Evolutionary conservation across 2,113 vertebrate species (phyloP).

Genomic region (Dicaeum eximium): DNA sequence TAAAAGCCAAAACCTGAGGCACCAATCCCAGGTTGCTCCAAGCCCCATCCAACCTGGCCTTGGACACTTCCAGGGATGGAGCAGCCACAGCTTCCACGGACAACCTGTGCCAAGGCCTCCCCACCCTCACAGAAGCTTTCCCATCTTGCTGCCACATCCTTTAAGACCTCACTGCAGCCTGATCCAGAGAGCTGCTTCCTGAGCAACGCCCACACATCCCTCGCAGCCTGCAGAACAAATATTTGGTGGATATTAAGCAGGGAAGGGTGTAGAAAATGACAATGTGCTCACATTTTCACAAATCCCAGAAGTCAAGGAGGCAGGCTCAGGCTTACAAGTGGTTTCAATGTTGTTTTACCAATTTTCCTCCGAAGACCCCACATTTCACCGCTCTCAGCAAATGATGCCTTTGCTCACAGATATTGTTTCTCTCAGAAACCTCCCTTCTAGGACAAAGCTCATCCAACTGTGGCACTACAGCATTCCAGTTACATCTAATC

Average conservation of each 20-base stretch:
- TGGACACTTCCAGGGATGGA: not conserved
- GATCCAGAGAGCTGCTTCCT: not conserved
- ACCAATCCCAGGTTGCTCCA: not conserved
- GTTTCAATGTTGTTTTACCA: not conserved
- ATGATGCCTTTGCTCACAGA: not conserved
- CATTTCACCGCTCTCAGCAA: not conserved
- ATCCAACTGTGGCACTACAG: not conserved
- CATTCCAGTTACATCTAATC: not conserved
- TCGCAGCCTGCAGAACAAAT: not conserved
- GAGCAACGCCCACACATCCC: not conserved
- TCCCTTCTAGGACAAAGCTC: not conserved
- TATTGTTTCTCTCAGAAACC: not conserved
- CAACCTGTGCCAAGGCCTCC: not conserved
- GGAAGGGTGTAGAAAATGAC: not conserved
- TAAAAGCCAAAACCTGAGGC: too few relatives aligned
- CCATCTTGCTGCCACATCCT: not conserved
- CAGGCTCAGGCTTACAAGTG: not conserved
- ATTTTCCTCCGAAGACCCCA: not conserved
- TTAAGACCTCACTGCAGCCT: not conserved
- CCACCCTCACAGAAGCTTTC: not conserved
- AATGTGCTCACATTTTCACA: not conserved
- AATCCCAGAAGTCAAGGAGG: not conserved
- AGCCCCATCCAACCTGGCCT: rapidly evolving
- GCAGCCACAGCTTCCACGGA: not conserved
- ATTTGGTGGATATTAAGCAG: not conserved